Conservation (phyloP, 2,888 invertebrate species). For the Taphrorychus bicolor region DNA sequence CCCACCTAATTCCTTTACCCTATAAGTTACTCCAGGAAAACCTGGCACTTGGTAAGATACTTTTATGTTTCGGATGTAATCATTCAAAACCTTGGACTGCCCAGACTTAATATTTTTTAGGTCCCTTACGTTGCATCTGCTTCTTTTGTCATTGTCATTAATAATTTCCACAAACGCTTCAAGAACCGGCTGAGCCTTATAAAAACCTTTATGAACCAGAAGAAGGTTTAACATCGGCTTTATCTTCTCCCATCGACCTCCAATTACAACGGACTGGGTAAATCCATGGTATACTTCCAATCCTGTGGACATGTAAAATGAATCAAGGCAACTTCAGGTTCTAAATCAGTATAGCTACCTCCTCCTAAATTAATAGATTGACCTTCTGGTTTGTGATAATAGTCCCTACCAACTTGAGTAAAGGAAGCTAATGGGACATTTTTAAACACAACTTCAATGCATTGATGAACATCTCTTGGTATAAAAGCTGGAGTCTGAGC, state of each 20-base stretch:
- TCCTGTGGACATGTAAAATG: slow-evolving; percentile 60
- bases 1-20: background rate
- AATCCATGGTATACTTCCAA: slow-evolving; percentile 92
- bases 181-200: slow-evolving; percentile 54
- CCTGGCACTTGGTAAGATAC: background rate
- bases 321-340: too few species aligned
- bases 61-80: background rate
- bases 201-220: slow-evolving; percentile 82
- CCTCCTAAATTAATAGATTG: slow-evolving; percentile 69
- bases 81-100: background rate
- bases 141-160: background rate
- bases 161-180: background rate
- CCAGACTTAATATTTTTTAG: background rate
- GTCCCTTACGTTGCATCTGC: background rate
- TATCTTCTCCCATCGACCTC: slow-evolving; percentile 64
- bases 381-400: slow-evolving; percentile 44
- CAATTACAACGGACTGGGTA: slow-evolving; percentile 91
- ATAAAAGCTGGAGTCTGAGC: slow-evolving; percentile 44
- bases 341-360: too few species aligned
- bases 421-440: slow-evolving; percentile 61
- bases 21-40: background rate
- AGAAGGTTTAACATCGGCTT: slow-evolving; percentile 89
- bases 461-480: slow-evolving; percentile 72
- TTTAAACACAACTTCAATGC: slow-evolving; percentile 85
- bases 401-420: slow-evolving; percentile 48